phyloP scores from a whole-genome alignment of 1,140 invertebrate species.

The Eubasilissa regina region DNA sequence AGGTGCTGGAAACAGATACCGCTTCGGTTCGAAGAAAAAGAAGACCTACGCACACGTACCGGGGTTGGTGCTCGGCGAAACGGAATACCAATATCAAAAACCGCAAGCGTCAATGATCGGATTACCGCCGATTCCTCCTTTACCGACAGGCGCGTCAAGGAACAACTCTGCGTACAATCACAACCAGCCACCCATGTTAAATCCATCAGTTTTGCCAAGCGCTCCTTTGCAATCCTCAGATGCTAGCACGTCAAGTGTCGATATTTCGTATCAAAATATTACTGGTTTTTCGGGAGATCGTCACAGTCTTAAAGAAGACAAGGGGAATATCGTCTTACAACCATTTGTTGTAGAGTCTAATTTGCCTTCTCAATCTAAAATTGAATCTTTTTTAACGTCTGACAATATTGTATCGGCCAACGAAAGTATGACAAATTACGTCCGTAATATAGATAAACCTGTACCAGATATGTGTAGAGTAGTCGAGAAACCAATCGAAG shows the following conservation, averaged over 20 bases:
- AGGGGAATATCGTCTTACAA: background rate
- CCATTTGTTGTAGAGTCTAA: conserved; percentile 7
- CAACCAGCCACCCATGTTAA: background rate
- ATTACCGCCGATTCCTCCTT: conserved; percentile 16
- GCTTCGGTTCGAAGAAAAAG: conserved; percentile 70
- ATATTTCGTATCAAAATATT: conserved; percentile 14
- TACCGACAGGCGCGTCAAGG: background rate
- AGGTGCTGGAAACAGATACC: conserved; percentile 68
- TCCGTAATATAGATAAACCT: no score
- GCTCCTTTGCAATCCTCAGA: background rate
- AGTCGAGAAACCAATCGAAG: no score
- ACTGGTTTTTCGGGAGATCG: background rate
- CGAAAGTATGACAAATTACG: no score
- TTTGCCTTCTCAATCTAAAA: background rate
- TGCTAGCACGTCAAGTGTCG: background rate
- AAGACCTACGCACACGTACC: conserved; percentile 75
- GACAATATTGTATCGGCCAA: no score
- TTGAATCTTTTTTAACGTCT: no score
- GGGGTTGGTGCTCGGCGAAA: conserved; percentile 66
- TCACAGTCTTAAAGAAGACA: background rate
- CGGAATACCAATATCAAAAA: conserved; percentile 11
- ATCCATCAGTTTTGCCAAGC: conserved; percentile 17
- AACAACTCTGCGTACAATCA: background rate
- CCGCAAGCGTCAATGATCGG: background rate
- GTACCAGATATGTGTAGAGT: no score